These are phyloP conservation scores for Parauchenoglanis punctatus DNA, from an alignment of 2,797 vertebrate species.

Conservation along the genomic window DNA sequence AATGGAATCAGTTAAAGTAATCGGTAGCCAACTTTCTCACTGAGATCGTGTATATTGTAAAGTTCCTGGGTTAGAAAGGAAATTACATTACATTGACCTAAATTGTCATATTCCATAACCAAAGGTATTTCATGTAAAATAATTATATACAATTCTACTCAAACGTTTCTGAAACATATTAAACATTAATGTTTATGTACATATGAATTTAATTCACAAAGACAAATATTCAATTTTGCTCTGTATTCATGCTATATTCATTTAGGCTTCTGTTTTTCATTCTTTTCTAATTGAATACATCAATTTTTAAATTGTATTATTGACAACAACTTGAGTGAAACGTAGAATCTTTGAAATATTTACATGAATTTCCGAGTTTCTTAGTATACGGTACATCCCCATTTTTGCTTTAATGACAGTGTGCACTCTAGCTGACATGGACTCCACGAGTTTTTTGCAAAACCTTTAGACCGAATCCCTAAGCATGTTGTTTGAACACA, in stretches of 20 bases:
- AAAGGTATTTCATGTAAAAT: neutral
- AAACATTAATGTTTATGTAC: neutral
- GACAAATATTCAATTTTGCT: neutral
- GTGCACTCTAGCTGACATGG: neutral
- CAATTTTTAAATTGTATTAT: neutral
- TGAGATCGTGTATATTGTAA: neutral
- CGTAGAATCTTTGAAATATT: neutral
- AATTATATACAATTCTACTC: neutral
- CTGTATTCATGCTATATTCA: neutral
- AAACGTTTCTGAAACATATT: neutral
- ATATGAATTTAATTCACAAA: neutral
- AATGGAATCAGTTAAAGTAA: neutral
- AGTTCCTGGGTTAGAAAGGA: neutral
- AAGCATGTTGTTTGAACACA: neutral
- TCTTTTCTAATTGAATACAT: neutral
- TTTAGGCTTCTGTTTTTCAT: neutral
- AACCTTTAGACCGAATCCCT: neutral
- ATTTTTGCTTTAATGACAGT: neutral
- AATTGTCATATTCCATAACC: neutral
- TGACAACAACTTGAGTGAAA: neutral
- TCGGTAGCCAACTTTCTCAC: too few species aligned
- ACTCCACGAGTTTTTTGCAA: neutral
- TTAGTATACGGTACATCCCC: neutral
- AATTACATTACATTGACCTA: neutral
- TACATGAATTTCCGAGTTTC: neutral